Evolutionary conservation across 2,113 vertebrate species (phyloP).

Genomic region (Zeus faber): DNA sequence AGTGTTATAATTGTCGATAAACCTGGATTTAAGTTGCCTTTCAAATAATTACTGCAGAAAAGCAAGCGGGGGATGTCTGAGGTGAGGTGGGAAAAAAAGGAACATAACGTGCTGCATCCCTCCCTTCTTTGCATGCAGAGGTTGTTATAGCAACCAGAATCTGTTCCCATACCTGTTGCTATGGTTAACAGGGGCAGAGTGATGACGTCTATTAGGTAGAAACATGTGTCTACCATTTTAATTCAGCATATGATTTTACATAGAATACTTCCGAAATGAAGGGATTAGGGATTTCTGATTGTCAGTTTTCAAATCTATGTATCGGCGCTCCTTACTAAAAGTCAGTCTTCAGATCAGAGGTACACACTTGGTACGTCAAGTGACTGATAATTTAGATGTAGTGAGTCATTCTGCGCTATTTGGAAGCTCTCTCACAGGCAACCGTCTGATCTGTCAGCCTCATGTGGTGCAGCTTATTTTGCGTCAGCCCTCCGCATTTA

Average conservation of each 20-base stretch:
- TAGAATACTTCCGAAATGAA: slow-evolving; percentile 30
- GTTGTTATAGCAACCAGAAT: slow-evolving; percentile 74
- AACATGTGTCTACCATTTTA: slow-evolving; percentile 56
- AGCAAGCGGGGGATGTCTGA: slow-evolving; percentile 9
- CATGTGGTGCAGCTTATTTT: background rate
- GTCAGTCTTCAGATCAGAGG: background rate
- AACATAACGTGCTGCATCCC: slow-evolving; percentile 52
- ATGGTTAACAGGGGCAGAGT: slow-evolving; percentile 62
- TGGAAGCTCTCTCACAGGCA: too few relatives aligned
- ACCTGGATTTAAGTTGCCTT: slow-evolving; percentile 13
- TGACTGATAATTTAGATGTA: slow-evolving; percentile 2
- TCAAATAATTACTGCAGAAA: slow-evolving; percentile 12
- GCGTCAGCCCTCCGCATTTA: background rate
- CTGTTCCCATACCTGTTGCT: slow-evolving; percentile 69
- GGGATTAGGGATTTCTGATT: slow-evolving; percentile 2
- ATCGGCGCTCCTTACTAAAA: background rate
- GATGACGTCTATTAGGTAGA: slow-evolving; percentile 55
- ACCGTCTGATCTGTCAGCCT: background rate
- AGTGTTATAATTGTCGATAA: slow-evolving; percentile 19
- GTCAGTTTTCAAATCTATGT: background rate
- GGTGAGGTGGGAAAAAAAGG: slow-evolving; percentile 21
- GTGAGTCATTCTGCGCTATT: slow-evolving; percentile 12
- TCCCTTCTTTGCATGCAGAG: slow-evolving; percentile 53
- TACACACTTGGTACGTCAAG: background rate
- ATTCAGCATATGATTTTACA: slow-evolving; percentile 24